phyloP scores from a whole-genome alignment of 1,140 invertebrate species.

The Drosophila eugracilis region DNA sequence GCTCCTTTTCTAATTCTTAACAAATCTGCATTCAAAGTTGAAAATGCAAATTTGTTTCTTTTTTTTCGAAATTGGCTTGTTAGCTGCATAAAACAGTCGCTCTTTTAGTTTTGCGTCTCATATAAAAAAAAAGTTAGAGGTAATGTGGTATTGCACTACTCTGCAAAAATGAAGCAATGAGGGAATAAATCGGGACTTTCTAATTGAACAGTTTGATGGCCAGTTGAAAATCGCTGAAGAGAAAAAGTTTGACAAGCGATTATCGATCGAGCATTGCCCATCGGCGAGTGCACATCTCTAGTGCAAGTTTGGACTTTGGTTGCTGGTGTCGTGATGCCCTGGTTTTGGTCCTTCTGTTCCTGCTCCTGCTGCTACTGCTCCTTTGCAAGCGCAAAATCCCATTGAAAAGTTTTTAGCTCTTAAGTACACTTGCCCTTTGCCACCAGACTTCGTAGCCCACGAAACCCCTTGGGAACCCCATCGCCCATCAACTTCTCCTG shows the following conservation, averaged over 20 bases:
- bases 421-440: constrained; percentile 67
- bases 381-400: constrained; percentile 58
- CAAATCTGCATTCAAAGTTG: no score
- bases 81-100: no score
- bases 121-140: no score
- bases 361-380: not conserved
- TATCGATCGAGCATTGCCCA: constrained; percentile 14
- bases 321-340: not conserved
- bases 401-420: constrained; percentile 77
- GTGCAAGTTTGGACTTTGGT: constrained; percentile 37
- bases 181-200: not conserved
- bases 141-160: no score
- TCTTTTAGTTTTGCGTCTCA: no score
- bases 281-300: constrained; percentile 13
- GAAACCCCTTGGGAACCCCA: not conserved
- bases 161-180: no score
- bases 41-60: no score
- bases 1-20: no score
- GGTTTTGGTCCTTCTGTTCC: not conserved
- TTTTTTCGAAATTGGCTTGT: no score
- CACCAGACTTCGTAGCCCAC: not conserved
- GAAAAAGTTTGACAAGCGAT: not conserved
- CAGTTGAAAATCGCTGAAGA: not conserved
- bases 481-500: not conserved
- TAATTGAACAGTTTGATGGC: constrained; percentile 1